A percentile compares a stretch with the other conserved stretches of the same genome.
These are phyloP conservation scores for Zosterops japonicus DNA, from an alignment of 2,113 vertebrate genomes.

Conservation along the genomic window DNA sequence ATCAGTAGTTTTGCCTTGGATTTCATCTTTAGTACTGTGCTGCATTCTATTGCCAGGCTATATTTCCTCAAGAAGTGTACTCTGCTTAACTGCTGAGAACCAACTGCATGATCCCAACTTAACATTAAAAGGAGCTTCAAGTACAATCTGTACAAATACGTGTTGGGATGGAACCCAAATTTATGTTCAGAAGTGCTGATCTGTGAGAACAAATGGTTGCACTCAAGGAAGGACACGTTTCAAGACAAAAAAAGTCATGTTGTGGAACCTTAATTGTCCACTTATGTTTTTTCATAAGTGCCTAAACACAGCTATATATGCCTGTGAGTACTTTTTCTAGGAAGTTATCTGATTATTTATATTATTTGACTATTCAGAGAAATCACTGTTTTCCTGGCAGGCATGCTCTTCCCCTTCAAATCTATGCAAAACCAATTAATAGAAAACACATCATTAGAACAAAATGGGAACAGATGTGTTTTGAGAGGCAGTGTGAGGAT, in stretches of 20 bases:
- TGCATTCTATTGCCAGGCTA: not conserved
- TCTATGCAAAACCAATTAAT: not conserved
- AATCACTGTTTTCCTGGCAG: not conserved
- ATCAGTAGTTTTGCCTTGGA: not conserved
- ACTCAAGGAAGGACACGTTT: not conserved
- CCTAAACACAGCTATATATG: not conserved
- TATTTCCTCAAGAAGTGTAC: not conserved
- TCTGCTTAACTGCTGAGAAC: not conserved
- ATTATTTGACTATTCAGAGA: not conserved
- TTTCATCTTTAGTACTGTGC: rapidly evolving
- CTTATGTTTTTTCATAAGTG: not conserved
- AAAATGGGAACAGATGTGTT: not conserved
- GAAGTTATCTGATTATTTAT: not conserved
- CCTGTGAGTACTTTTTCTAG: not conserved
- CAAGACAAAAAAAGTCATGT: not conserved
- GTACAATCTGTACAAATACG: not conserved
- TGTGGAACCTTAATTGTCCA: not conserved
- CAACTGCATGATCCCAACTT: not conserved
- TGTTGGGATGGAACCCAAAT: not conserved
- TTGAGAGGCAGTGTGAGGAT: not conserved
- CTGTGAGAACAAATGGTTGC: not conserved
- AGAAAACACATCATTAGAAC: not conserved
- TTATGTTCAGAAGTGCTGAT: not conserved
- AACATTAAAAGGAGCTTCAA: not conserved
- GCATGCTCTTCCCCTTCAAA: not conserved